Evolutionary conservation across 2,797 vertebrate genomes (phyloP).

Genomic region (Lerista edwardsae): DNA sequence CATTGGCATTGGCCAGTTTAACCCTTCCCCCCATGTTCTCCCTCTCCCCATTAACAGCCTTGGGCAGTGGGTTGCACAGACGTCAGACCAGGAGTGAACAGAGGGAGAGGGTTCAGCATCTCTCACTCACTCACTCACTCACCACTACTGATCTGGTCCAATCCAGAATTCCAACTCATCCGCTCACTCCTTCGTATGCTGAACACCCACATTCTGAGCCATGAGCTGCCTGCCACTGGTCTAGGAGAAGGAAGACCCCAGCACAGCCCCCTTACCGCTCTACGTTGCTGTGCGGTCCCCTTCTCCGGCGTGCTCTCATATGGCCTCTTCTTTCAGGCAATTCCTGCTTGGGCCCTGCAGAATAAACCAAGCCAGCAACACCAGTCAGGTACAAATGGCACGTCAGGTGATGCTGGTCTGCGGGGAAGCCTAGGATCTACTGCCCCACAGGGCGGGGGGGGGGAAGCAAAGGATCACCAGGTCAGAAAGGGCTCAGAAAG

Average conservation of each 20-base stretch:
- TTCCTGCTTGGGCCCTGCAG: constrained; percentile 45
- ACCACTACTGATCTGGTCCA: too few relatives aligned
- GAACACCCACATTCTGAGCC: not conserved
- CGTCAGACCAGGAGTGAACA: too few relatives aligned
- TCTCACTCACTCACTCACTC: too few relatives aligned
- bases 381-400: not conserved
- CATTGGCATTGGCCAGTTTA: too few relatives aligned
- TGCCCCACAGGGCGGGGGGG: not conserved
- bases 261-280: not conserved
- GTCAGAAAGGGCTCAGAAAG: not conserved
- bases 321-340: not conserved
- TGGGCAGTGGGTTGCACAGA: too few relatives aligned
- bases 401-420: not conserved
- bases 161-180: too few relatives aligned
- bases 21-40: too few relatives aligned
- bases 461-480: not conserved
- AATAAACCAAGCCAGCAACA: not conserved
- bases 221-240: too few relatives aligned
- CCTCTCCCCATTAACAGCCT: too few relatives aligned
- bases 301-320: not conserved
- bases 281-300: not conserved
- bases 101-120: too few relatives aligned
- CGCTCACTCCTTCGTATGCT: too few relatives aligned
- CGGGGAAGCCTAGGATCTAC: not conserved
- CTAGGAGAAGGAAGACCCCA: accelerated